Base-by-base conservation (phyloP, 1,140 invertebrate species). In the Mycetomoellerius zeteki region DNA sequence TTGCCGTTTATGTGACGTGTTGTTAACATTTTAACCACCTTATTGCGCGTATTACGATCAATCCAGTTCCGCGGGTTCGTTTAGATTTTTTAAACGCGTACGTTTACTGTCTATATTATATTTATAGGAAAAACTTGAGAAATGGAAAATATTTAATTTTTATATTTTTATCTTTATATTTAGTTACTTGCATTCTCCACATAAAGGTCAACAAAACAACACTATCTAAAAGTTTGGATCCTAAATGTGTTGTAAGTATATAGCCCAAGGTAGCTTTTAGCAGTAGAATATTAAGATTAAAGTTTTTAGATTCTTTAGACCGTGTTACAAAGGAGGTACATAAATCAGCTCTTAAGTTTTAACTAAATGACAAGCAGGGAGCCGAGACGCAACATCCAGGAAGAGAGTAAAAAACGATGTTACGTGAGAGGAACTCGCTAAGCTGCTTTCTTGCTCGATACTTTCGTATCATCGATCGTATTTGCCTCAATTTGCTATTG, bases 311-410 rank as follows among this genome's bases (percentile, higher is more conserved):
- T 50, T 50, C 62, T 56, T 84, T 10, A 12, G 37, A 14, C 27
- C 77, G 47, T 30, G 76, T 60, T 43, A 73, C 19, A 30, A 73
- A 73, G 60, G 54, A 47, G n/a, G 47, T 60, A 73, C 80, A 60
- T 75, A 84, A 84, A 75, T 84, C 72, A 60, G 69, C 80, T 84
- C 54, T 84, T 84, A 73, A 84, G 72, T 84, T 73, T 84, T 58
- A 84, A 73, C 69, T 84, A 62, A 84, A 84, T 73, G 69, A 84
- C 69, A 73, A 73, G 80, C 54, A 50, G 24, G 14, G 37, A n/a
- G 16, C 37, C 54, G 54, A 19, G 10, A 27, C 30, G 37, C 67
- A 30, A n/a, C 67, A 47, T 58, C 52, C 19, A 6, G 67, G 56
- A 33, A n/a, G 69, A 50, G 37, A 75, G 52, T 73, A 73, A 73